Conservation (phyloP, 2,113 vertebrate species). For the Sorex araneus region DNA sequence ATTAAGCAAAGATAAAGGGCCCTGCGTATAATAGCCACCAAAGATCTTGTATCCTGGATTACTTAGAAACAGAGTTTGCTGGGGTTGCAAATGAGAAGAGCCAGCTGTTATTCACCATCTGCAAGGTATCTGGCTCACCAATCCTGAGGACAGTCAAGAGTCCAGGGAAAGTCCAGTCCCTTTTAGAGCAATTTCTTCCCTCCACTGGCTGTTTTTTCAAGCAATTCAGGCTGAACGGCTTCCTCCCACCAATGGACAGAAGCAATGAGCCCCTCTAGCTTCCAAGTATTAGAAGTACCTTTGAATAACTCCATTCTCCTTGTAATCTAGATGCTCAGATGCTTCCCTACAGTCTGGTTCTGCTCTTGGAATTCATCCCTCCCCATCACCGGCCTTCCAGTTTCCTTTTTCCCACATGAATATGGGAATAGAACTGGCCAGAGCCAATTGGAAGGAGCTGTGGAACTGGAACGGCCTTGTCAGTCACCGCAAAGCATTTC, state of each 20-base stretch:
- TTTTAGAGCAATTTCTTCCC: not conserved
- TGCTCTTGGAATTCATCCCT: not conserved
- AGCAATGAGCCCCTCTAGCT: not conserved
- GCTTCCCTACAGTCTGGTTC: not conserved
- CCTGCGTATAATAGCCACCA: not conserved
- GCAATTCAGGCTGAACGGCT: not conserved
- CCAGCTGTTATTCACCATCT: not conserved
- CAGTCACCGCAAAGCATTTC: not conserved
- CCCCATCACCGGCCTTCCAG: not conserved
- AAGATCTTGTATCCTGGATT: not conserved
- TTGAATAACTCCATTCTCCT: not conserved
- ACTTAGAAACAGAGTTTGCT: not conserved
- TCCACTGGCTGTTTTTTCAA: not conserved
- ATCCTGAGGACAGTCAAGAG: not conserved
- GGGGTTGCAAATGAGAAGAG: not conserved
- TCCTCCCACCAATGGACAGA: not conserved
- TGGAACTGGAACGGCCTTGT: no score
- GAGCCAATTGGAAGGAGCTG: not conserved
- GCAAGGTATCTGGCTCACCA: not conserved
- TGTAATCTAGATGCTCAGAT: constrained; percentile 3
- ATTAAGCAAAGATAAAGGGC: not conserved
- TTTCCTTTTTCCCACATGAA: not conserved
- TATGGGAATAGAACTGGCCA: not conserved
- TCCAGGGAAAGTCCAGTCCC: not conserved
- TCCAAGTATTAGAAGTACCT: not conserved